phyloP scores from a whole-genome alignment of 2,797 vertebrate species.

The Melanotaenia pygmaea region DNA sequence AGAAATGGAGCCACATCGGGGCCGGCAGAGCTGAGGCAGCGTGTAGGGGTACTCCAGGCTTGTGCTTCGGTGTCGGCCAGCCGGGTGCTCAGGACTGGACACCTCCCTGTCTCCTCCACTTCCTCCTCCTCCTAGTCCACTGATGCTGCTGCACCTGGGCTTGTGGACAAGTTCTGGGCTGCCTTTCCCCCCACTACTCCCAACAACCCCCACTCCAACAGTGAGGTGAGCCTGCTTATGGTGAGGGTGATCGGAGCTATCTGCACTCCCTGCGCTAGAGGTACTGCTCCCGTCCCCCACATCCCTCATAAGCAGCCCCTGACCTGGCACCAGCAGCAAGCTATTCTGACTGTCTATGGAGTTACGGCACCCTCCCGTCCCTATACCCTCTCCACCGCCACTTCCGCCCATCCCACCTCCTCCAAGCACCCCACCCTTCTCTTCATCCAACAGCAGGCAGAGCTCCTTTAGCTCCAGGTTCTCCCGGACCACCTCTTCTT shows the following conservation, averaged over 20 bases:
- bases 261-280: constrained; percentile 93
- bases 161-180: constrained; percentile 88
- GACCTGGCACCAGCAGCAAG: constrained; percentile 87
- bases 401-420: constrained; percentile 50
- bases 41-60: constrained; percentile 91
- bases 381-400: constrained; percentile 44
- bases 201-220: constrained; percentile 52
- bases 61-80: constrained; percentile 88
- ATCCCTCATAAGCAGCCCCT: constrained; percentile 88
- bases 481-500: constrained; percentile 94
- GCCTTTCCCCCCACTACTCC: constrained; percentile 64
- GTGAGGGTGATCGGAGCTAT: constrained; percentile 91
- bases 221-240: constrained; percentile 87
- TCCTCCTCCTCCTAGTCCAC: constrained; percentile 64
- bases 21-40: constrained; percentile 83
- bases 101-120: constrained; percentile 66
- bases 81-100: constrained; percentile 78
- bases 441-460: constrained; percentile 93
- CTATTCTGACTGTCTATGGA: constrained; percentile 97
- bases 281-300: constrained; percentile 96
- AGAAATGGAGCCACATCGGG: constrained; percentile 85
- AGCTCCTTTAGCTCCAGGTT: constrained; percentile 96
- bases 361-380: constrained; percentile 88
- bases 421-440: constrained; percentile 81
- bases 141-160: constrained; percentile 79